These are phyloP conservation scores for Marasmarcha lunaedactyla DNA, from an alignment of 2,888 invertebrate genomes.

Conservation along the genomic window DNA sequence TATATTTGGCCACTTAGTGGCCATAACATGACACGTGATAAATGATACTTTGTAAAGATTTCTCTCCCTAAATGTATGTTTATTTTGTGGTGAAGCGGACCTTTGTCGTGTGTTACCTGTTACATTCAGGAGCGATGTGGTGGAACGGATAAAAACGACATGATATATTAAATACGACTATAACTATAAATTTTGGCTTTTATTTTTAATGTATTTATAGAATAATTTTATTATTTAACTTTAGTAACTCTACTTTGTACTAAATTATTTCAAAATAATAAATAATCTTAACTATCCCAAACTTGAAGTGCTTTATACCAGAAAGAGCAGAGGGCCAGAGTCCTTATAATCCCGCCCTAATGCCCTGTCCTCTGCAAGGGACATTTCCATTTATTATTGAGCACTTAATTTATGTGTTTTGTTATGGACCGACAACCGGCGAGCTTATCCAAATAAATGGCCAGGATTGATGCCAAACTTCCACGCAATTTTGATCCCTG, in stretches of 20 bases:
- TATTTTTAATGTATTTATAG: conserved; percentile 6
- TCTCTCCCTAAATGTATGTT: conserved; percentile 47
- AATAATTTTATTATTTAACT: background rate
- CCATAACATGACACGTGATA: conserved; percentile 37
- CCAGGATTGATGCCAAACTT: conserved; percentile 19
- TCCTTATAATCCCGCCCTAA: conserved; percentile 68
- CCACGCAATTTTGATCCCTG: conserved; percentile 12
- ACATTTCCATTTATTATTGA: conserved; percentile 73
- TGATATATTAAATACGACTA: conserved; percentile 7
- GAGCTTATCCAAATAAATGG: conserved; percentile 27
- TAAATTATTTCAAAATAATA: too few species aligned
- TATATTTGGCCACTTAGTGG: conserved; percentile 57
- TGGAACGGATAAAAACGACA: conserved; percentile 15
- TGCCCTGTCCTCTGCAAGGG: conserved; percentile 69
- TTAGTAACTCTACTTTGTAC: too few species aligned
- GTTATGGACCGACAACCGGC: conserved; percentile 66
- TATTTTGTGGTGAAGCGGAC: conserved; percentile 27
- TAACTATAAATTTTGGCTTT: conserved; percentile 21
- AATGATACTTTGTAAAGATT: conserved; percentile 35
- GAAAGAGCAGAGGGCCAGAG: conserved; percentile 43
- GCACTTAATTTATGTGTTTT: conserved; percentile 73
- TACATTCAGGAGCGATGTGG: conserved; percentile 21
- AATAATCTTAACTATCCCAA: background rate
- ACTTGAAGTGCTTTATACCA: background rate
- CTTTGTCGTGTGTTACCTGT: conserved; percentile 49